Evolutionary conservation across 2,113 vertebrate species (phyloP), one percentile per base, ranked within the genome.

Genomic region (Elanus axillaris): DNA sequence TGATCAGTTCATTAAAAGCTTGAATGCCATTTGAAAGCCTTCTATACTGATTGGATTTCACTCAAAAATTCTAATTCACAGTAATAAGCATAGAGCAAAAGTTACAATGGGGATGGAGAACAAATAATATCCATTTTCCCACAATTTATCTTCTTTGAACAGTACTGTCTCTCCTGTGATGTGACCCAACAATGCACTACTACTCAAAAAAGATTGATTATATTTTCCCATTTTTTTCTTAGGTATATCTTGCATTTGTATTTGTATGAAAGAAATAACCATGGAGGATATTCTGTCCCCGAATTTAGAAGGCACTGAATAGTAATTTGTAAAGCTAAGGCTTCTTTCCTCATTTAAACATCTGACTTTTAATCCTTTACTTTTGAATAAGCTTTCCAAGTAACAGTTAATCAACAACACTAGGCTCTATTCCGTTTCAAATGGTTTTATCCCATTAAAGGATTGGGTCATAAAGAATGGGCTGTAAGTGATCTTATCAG

Each of bases 1-100:
- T 88, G 69, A 96, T 97, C 64, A 88, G 86, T 93, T 95, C 81
- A 96, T 97, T 97, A 98, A 93, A 94, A 96, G 53, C 88, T 81
- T 97, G 68, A 97, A 94, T 77, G 23, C 60, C 72, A 36, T 74
- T 92, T 91, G 75, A 95, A 94, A 93, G 27, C 32, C 34, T 93
- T 88, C 90, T 96, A 18, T 69, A 36, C 43, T 87, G 50, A 87
- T 42, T 93, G 38, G 32, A 95, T 96, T 96, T 96, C 53, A 93
- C 68, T 87, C 66, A 95, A 96, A 88, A 95, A 60, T 80, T 91
- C 31, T 84, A 91, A 90, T 93, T 93, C 73, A 86, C 10, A 36
- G 15, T 85, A 86, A 91, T 87, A 77, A 92, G 31, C 50, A 80
- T 9, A 72, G 19, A 73, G 16, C 8, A 77, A 71, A 92, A 72